Percentiles rank a stretch among this genome's conserved stretches.
These are phyloP conservation scores for Pionites leucogaster DNA, from an alignment of 2,113 vertebrate genomes.

Conservation along the genomic window DNA sequence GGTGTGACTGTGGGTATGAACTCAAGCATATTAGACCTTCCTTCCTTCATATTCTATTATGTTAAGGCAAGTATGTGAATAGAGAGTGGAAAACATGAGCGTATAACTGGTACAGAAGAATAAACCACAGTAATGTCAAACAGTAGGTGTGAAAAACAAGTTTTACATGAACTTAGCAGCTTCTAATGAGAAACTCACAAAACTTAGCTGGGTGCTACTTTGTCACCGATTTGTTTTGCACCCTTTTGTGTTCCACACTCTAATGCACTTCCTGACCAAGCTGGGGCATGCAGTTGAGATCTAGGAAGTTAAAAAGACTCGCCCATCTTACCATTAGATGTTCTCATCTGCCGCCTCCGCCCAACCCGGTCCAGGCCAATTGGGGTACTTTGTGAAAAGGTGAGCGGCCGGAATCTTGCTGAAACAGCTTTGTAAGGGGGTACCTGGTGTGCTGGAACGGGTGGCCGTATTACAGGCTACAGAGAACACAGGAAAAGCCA, in stretches of 20 bases:
- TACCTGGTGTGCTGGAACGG: constrained; percentile 89
- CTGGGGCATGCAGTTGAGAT: neutral
- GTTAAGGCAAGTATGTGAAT: neutral
- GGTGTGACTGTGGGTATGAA: neutral
- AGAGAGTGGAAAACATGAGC: neutral
- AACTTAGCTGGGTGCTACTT: neutral
- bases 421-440: constrained; percentile 93
- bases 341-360: constrained; percentile 80
- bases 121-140: neutral
- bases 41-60: neutral
- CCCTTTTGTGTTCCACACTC: neutral
- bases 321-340: constrained; percentile 85
- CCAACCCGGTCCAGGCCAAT: constrained; percentile 92
- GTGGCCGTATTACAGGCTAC: constrained; percentile 85
- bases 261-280: neutral
- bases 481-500: constrained; percentile 43
- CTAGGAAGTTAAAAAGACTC: neutral
- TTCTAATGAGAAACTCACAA: neutral
- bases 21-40: neutral
- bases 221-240: neutral
- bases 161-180: neutral
- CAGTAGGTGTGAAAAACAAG: neutral
- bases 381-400: constrained; percentile 94
- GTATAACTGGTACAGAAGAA: neutral
- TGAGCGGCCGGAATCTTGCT: constrained; percentile 86